Percentiles rank a stretch among this genome's conserved stretches.
phyloP scores from a whole-genome alignment of 2,113 vertebrate species.

The Picathartes gymnocephalus region DNA sequence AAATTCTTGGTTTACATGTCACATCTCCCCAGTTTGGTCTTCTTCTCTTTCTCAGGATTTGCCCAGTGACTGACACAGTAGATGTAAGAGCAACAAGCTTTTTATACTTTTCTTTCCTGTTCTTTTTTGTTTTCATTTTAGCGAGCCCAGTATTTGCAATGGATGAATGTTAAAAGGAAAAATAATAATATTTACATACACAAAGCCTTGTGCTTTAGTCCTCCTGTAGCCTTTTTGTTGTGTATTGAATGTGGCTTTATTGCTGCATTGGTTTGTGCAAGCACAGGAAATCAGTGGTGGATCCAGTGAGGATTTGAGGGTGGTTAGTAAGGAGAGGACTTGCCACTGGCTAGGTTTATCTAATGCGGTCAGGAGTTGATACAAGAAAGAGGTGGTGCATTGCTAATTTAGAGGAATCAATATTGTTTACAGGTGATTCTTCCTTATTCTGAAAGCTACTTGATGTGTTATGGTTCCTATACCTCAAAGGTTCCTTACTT shows the following conservation, averaged over 20 bases:
- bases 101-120: conserved; percentile 17
- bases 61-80: conserved; percentile 77
- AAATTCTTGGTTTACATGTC: conserved; percentile 20
- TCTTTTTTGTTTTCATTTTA: conserved; percentile 42
- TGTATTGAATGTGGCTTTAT: conserved; percentile 75
- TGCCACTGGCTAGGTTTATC: conserved; percentile 4
- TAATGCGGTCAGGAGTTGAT: conserved; percentile 1
- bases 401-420: neutral
- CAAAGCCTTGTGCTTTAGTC: conserved; percentile 61
- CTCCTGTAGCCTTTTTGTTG: conserved; percentile 63
- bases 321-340: neutral
- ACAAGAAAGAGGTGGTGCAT: neutral
- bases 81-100: conserved; percentile 73
- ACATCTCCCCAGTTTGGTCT: conserved; percentile 46
- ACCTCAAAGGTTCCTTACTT: neutral
- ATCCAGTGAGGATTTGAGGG: neutral
- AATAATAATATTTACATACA: neutral
- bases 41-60: conserved; percentile 76
- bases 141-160: conserved; percentile 53
- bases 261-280: conserved; percentile 71
- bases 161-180: conserved; percentile 57
- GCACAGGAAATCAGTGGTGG: conserved; percentile 57
- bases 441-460: neutral
- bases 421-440: neutral
- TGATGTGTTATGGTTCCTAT: neutral